A percentile compares a stretch with the other conserved stretches of the same genome.
Evolutionary conservation across 1,140 invertebrate genomes (phyloP).

Genomic region (Mya arenaria): DNA sequence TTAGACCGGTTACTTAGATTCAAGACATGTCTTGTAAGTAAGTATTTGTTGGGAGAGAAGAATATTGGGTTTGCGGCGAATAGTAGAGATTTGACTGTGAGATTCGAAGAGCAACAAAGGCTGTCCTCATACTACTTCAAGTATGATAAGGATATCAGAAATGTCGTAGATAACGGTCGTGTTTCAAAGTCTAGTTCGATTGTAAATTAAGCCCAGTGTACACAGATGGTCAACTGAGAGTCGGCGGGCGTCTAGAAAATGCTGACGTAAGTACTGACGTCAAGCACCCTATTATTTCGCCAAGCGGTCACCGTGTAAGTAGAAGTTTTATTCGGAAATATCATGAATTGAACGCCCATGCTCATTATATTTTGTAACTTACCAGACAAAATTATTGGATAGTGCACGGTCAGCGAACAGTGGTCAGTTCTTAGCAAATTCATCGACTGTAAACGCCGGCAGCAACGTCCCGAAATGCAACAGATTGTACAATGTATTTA

Average conservation of each 20-base stretch:
- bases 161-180: neutral
- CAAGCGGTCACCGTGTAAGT: slow-evolving; percentile 21
- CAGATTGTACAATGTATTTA: slow-evolving; percentile 11
- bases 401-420: neutral
- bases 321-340: slow-evolving; percentile 12
- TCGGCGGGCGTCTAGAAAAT: slow-evolving; percentile 49
- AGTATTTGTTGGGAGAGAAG: neutral
- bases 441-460: neutral
- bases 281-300: slow-evolving; percentile 48
- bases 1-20: neutral
- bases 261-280: neutral
- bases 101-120: neutral
- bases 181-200: slow-evolving; percentile 3
- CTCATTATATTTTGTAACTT: neutral
- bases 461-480: neutral
- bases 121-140: neutral
- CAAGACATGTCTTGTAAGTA: neutral
- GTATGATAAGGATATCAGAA: neutral
- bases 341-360: slow-evolving; percentile 11
- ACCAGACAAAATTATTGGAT: slow-evolving; percentile 38
- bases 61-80: neutral
- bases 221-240: slow-evolving; percentile 36
- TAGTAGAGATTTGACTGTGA: neutral
- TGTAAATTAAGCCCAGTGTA: slow-evolving; percentile 23
- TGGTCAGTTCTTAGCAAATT: slow-evolving; percentile 4